Conservation (phyloP, 2,888 invertebrate species). For the Plebejus anna region DNA sequence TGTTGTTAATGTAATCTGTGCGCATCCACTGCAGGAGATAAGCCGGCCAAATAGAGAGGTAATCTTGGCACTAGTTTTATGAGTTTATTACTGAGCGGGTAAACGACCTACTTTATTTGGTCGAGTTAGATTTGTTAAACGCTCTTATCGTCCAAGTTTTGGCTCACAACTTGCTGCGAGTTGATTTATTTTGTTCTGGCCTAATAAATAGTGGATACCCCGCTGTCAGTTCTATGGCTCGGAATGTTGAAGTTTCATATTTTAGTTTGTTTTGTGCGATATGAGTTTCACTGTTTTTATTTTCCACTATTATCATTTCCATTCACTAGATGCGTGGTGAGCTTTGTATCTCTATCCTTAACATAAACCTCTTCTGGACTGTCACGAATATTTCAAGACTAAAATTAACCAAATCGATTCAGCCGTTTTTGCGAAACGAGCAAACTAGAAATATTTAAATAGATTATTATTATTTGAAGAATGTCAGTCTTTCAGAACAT, state of each 20-base stretch:
- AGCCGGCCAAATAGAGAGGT: conserved; percentile 72
- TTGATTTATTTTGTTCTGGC: conserved; percentile 29
- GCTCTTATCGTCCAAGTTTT: conserved; percentile 34
- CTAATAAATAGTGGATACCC: conserved; percentile 21
- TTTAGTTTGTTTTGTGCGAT: background rate
- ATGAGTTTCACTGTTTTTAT: background rate
- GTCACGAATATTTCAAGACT: too few species aligned
- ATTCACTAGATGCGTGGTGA: background rate
- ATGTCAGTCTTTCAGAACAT: too few species aligned
- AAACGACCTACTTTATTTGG: conserved; percentile 59
- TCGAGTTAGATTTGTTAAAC: conserved; percentile 49
- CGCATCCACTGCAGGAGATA: conserved; percentile 56
- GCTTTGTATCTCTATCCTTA: too few species aligned
- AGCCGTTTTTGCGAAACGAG: too few species aligned
- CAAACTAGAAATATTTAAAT: too few species aligned
- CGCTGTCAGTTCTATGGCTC: conserved; percentile 7
- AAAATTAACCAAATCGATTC: too few species aligned
- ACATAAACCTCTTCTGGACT: too few species aligned
- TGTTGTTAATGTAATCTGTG: conserved; percentile 45
- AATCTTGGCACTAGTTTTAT: conserved; percentile 61
- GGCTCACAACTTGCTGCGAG: conserved; percentile 30
- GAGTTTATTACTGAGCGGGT: conserved; percentile 53
- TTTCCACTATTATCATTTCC: background rate
- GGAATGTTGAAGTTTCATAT: conserved; percentile 7
- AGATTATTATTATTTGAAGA: too few species aligned